Evolutionary conservation across 2,797 vertebrate species (phyloP).

Genomic region (Macrochelys suwanniensis): DNA sequence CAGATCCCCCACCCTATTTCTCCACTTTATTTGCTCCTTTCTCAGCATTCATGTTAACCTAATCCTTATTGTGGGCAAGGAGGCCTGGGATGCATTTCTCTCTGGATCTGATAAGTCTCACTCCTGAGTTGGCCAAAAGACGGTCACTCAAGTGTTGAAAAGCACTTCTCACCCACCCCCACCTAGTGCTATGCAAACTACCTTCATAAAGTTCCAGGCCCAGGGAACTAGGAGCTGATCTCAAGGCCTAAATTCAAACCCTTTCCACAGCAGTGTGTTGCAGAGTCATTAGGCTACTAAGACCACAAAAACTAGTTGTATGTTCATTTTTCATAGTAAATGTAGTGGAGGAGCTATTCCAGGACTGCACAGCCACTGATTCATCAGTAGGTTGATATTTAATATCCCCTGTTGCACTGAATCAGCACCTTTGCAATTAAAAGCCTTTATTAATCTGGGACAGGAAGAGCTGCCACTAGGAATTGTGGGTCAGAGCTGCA

Average conservation of each 20-base stretch:
- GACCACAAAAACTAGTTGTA: neutral
- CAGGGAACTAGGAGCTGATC: neutral
- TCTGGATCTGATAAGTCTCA: neutral
- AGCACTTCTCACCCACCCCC: neutral
- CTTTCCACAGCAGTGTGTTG: neutral
- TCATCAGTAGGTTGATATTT: neutral
- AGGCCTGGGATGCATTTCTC: neutral
- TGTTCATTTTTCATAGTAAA: neutral
- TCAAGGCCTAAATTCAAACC: neutral
- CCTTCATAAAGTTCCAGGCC: fast-evolving
- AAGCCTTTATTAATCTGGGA: neutral
- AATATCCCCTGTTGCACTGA: neutral
- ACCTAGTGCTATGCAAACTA: fast-evolving
- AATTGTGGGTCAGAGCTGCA: neutral
- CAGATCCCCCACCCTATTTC: neutral
- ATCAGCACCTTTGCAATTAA: neutral
- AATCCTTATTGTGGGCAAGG: neutral
- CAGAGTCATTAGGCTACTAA: fast-evolving
- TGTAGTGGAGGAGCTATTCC: neutral
- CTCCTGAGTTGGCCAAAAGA: neutral
- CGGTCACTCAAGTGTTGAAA: neutral
- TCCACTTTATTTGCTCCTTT: neutral
- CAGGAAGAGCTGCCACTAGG: neutral
- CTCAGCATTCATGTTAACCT: neutral
- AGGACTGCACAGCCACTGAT: neutral